Conservation (phyloP, 2,113 vertebrate species). For the Trichechus manatus region DNA sequence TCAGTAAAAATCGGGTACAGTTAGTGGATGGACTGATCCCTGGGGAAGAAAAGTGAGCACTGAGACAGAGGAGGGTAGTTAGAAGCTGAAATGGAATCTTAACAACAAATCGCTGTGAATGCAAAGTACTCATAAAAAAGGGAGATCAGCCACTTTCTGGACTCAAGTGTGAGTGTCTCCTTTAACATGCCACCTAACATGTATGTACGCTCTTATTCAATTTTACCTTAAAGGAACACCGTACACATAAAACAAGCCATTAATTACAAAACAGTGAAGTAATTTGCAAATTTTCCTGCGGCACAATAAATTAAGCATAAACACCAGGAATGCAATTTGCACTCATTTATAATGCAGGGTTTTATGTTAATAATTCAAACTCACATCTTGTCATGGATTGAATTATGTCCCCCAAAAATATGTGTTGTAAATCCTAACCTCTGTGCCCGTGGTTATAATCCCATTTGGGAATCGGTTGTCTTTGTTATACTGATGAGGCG, state of each 20-base stretch:
- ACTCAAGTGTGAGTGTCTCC: conserved; percentile 78
- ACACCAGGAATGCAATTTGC: conserved; percentile 92
- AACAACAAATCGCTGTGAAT: neutral
- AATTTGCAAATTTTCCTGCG: conserved; percentile 91
- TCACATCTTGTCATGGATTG: conserved; percentile 89
- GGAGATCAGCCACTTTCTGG: conserved; percentile 53
- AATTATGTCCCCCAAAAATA: neutral
- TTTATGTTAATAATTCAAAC: conserved; percentile 95
- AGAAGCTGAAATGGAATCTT: neutral
- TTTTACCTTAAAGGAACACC: conserved; percentile 90
- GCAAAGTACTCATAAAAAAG: conserved; percentile 22
- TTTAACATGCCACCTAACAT: conserved; percentile 82
- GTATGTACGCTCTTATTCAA: conserved; percentile 85
- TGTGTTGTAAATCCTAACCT: neutral
- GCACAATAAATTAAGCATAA: conserved; percentile 93
- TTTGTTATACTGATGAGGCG: neutral
- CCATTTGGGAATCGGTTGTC: neutral
- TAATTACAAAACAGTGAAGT: conserved; percentile 90
- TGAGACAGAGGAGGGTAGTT: neutral
- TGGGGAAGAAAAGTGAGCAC: neutral
- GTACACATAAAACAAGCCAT: conserved; percentile 90
- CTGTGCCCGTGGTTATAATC: neutral
- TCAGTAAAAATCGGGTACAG: neutral
- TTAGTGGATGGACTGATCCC: neutral
- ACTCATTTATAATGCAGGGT: conserved; percentile 93